Conservation (phyloP, 2,888 invertebrate species). For the Allygus modestus region DNA sequence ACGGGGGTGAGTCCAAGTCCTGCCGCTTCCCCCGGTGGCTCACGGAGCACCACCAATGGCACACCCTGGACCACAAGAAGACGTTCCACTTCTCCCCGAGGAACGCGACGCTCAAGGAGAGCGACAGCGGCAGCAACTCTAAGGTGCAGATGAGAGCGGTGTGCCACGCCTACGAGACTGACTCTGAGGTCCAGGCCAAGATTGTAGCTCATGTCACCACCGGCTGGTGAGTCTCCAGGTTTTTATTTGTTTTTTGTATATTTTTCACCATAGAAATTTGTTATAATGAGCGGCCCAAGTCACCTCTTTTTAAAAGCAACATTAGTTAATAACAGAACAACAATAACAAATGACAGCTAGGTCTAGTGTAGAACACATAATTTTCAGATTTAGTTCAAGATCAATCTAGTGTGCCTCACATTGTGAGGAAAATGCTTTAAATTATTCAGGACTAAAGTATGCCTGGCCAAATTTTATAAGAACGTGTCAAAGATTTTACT, state of each 20-base stretch:
- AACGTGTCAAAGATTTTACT: no score
- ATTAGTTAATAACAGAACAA: no score
- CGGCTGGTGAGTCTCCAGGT: slow-evolving; percentile 84
- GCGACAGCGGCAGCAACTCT: slow-evolving; percentile 67
- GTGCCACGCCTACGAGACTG: slow-evolving; percentile 68
- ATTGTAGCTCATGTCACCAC: slow-evolving; percentile 86
- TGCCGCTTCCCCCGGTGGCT: slow-evolving; percentile 89
- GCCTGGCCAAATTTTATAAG: no score
- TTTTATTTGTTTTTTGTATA: no score
- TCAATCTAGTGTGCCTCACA: no score
- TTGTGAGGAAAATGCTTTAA: no score
- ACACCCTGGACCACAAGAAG: slow-evolving; percentile 84
- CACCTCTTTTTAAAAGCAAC: no score
- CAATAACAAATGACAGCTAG: no score
- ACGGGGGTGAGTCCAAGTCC: slow-evolving; percentile 70
- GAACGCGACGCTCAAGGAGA: slow-evolving; percentile 75
- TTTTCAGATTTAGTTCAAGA: no score
- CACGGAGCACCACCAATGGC: slow-evolving; percentile 88
- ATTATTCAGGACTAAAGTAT: no score
- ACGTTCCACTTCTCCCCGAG: slow-evolving; percentile 83
- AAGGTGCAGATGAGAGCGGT: slow-evolving; percentile 78
- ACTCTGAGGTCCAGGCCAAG: slow-evolving; percentile 71
- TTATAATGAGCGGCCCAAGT: no score
- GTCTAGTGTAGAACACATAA: no score
- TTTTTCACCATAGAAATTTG: background rate